Evolutionary conservation across 2,888 invertebrate species (phyloP).

Genomic region (Coleophora deauratella): DNA sequence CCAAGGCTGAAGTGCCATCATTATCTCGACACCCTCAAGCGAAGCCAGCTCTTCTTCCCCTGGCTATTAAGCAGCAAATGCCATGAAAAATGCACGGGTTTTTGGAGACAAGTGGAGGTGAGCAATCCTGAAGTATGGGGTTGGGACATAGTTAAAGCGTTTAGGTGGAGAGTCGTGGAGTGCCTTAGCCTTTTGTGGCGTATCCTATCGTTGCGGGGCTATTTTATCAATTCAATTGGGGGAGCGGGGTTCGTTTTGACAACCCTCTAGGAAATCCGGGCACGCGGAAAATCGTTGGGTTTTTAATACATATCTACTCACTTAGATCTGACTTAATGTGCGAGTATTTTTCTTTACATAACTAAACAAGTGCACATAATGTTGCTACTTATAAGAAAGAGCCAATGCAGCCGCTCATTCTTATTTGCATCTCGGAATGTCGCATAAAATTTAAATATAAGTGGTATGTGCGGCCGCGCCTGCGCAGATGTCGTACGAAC

Average conservation of each 20-base stretch:
- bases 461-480: conserved; percentile 1
- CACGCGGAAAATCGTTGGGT: too few species aligned
- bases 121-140: conserved; percentile 68
- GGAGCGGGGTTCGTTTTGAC: conserved; percentile 51
- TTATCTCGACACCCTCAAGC: conserved; percentile 51
- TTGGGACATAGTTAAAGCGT: conserved; percentile 72
- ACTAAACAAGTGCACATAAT: too few species aligned
- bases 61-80: conserved; percentile 46
- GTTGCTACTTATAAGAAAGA: background rate
- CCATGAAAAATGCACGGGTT: conserved; percentile 55
- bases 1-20: conserved; percentile 69
- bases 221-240: conserved; percentile 68
- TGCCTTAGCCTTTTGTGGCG: conserved; percentile 63
- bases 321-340: too few species aligned
- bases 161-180: conserved; percentile 65
- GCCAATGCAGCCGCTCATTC: too few species aligned
- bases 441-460: conserved; percentile 22
- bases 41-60: conserved; percentile 42
- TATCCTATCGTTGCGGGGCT: conserved; percentile 68
- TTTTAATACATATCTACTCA: too few species aligned
- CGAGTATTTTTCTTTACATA: too few species aligned
- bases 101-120: conserved; percentile 73
- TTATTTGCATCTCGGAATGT: conserved; percentile 2
- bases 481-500: conserved; percentile 8
- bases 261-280: conserved; percentile 28